Evolutionary conservation across 2,113 vertebrate species (phyloP), one percentile per base, ranked within the genome.

Genomic region (Oenanthe oenanthe): DNA sequence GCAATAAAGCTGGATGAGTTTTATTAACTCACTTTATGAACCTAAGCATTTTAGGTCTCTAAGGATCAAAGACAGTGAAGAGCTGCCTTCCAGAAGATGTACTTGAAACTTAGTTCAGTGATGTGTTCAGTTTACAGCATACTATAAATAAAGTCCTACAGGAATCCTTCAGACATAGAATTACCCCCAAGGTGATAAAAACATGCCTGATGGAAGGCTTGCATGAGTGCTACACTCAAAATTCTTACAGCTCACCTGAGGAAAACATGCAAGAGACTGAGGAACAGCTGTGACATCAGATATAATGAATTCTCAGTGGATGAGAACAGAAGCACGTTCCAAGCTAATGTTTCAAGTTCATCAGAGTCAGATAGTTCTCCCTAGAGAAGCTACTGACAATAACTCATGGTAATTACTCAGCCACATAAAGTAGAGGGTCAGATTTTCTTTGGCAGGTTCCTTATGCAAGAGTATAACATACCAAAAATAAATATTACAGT

Each of bases 1-100:
- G 34, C 53, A 67, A 31, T 50, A 77, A 77, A 81, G 70, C 65
- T 95, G 84, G 51, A 88, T 17, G 17, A 89, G 72, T 95, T 94
- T 86, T 86, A 92, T 90, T 78, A 71, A 70, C 29, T 73, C 36
- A 70, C 31, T 96, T 96, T 63, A 50, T 51, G 93, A 85, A 91
- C 22, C 53, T 67, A 68, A 94, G 36, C 53, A 82, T 63, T 65
- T 85, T 58, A 94, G 42, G 47, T 42, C 60, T 94, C 82, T 91
- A 87, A 82, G 60, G 80, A 88, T 78, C 76, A 89, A 86, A 43
- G 77, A 74, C 62, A 71, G 85, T 76, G 77, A 93, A 75, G 54
- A 93, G 3, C 6, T 82, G 51, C 77, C 56, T 87, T 94, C 66
- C 82, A 93, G 87, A 94, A 66, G 40, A 51, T 45, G 53, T 5